Conservation (phyloP, 1,140 invertebrate genomes). For the Brachionus manjavacas region DNA sequence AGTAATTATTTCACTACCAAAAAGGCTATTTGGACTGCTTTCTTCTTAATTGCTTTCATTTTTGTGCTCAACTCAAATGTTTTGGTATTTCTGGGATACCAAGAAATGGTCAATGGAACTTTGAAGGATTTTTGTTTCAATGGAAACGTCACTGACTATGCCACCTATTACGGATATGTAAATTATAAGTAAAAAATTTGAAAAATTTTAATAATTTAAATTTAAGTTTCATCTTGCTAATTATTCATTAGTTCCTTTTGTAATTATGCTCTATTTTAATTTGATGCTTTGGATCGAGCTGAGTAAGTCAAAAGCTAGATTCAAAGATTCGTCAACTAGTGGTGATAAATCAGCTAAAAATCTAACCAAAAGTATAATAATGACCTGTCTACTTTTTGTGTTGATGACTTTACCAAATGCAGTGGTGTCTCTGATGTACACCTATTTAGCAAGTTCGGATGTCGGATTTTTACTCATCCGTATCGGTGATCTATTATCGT, state of each 20-base stretch:
- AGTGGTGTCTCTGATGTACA: neutral
- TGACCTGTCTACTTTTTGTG: neutral
- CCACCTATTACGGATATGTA: conserved; percentile 9
- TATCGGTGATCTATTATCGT: conserved; percentile 8
- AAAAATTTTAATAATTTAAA: neutral
- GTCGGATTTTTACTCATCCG: neutral
- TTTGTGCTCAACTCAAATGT: neutral
- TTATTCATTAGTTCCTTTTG: neutral
- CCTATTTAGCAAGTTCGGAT: neutral
- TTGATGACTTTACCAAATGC: conserved; percentile 12
- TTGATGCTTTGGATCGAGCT: neutral
- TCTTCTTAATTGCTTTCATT: neutral
- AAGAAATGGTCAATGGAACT: neutral
- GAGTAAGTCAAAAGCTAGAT: neutral
- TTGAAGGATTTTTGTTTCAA: conserved; percentile 5
- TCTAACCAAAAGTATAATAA: neutral
- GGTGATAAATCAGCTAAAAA: neutral
- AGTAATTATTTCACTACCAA: neutral
- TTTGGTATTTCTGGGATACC: neutral
- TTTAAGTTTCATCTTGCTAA: conserved; percentile 6
- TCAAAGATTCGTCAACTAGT: neutral
- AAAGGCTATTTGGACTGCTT: neutral
- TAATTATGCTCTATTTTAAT: neutral
- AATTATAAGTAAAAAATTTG: neutral
- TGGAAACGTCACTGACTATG: neutral